Evolutionary conservation across 2,113 vertebrate species (phyloP).

Genomic region (Xiphophorus maculatus): DNA sequence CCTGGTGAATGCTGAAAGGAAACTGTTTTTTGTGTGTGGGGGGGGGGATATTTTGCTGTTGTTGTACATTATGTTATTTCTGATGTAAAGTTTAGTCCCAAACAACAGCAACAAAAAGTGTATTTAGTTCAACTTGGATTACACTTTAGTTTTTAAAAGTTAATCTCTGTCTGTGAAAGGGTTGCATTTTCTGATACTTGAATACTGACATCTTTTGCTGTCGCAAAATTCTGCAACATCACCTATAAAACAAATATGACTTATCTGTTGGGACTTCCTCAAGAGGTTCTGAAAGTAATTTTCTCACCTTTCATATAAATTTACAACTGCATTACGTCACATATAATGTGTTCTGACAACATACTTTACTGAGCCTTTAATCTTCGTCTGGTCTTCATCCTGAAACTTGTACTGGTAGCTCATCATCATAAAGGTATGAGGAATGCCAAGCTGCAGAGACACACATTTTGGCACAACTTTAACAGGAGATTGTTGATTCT

Average conservation of each 20-base stretch:
- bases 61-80: background rate
- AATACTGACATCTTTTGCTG: background rate
- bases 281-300: background rate
- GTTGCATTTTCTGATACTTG: background rate
- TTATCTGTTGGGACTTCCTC: background rate
- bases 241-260: background rate
- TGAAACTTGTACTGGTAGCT: conserved; percentile 99
- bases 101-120: background rate
- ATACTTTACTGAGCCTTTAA: conserved; percentile 97
- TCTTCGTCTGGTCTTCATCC: conserved; percentile 94
- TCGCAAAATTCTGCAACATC: background rate
- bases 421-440: conserved; percentile 94
- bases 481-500: conserved; percentile 13
- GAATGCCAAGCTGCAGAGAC: conserved; percentile 90
- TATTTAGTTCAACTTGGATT: too few relatives aligned
- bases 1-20: background rate
- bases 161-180: too few relatives aligned
- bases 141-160: too few relatives aligned
- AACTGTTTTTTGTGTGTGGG: background rate
- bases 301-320: background rate
- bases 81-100: background rate
- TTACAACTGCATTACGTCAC: background rate
- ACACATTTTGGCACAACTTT: conserved; percentile 3
- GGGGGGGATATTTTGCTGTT: background rate
- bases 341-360: conserved; percentile 27